Evolutionary conservation across 2,888 invertebrate species (phyloP).

Genomic region (Cyclophora albipunctata): DNA sequence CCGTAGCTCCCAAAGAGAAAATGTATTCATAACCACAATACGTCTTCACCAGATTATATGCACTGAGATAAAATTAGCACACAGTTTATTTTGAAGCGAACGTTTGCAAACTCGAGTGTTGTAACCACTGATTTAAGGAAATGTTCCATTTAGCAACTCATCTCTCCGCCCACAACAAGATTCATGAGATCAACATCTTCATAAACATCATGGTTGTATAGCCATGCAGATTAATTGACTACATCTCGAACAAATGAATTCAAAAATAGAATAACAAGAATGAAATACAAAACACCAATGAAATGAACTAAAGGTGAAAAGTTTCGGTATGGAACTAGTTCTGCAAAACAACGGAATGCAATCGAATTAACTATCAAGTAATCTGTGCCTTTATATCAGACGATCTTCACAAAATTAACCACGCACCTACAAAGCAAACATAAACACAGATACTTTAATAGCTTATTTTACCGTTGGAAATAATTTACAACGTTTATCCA

Average conservation of each 20-base stretch:
- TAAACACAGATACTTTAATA: conserved; percentile 12
- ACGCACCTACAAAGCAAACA: conserved; percentile 4
- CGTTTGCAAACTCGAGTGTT: conserved; percentile 35
- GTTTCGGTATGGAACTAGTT: too few relatives aligned
- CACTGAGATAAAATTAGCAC: background rate
- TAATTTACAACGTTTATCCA: conserved; percentile 5
- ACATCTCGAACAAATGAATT: conserved; percentile 4
- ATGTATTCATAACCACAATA: too few relatives aligned
- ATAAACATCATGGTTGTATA: conserved; percentile 33
- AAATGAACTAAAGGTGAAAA: too few relatives aligned
- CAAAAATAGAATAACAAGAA: background rate
- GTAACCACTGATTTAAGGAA: conserved; percentile 55
- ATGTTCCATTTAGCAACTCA: conserved; percentile 41
- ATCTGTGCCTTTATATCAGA: too few relatives aligned
- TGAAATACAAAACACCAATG: too few relatives aligned
- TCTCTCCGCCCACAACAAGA: conserved; percentile 25
- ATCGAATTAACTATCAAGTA: too few relatives aligned
- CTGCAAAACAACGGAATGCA: too few relatives aligned
- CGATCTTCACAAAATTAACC: too few relatives aligned
- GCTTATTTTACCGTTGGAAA: conserved; percentile 9
- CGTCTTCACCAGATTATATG: too few relatives aligned
- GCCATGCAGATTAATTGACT: conserved; percentile 31
- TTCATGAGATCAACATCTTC: conserved; percentile 34
- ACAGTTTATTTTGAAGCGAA: conserved; percentile 43
- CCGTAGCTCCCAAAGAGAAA: too few relatives aligned